Evolutionary conservation across 2,113 vertebrate species (phyloP), one percentile per base, ranked within the genome.

Genomic region (Cyprinodon variegatus): DNA sequence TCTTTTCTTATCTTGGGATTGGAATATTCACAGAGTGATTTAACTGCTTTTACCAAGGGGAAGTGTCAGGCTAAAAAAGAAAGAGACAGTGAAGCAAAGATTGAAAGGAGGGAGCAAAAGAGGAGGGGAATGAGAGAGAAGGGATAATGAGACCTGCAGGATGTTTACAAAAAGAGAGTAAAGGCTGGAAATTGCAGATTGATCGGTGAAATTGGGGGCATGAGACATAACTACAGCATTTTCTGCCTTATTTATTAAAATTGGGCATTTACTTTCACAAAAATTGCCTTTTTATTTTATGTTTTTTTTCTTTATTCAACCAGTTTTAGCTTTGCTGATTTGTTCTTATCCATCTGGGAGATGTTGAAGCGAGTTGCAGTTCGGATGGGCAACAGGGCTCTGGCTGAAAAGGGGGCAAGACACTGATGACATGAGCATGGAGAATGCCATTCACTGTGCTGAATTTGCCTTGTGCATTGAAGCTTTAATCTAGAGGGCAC

Each of bases 11-110:
- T 93, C 88, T 40, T 61, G 40, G 81, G 82, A 78, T 83, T 88
- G 89, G 88, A 93, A 93, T 93, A 93, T 92, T 91, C 91, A 84
- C 84, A 84, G 88, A 74, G 83, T 83, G 91, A 90, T 94, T 90
- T 86, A 80, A 86, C 85, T 90, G 83, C 81, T 83, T 90, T 91
- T 78, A 86, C 77, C 59, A 61, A 87, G 79, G 71, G 77, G 77
- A 88, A 77, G 85, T 88, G 86, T 88, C 81, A 86, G 79, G 63
- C 77, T 63, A 62, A 77, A 77, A 88, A 78, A 84, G 85, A 68
- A 67, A 83, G 84, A 83, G 81, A 68, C 68, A 46, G 68, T 69
- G 72, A 37, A 79, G 77, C 68, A 82, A 62, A 70, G 77, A 81
- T 65, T 76, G 38, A 38, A 36, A 60, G 72, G 20, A 68, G 70